Base-by-base conservation (phyloP, 2,797 vertebrate species). In the Artibeus lituratus region DNA sequence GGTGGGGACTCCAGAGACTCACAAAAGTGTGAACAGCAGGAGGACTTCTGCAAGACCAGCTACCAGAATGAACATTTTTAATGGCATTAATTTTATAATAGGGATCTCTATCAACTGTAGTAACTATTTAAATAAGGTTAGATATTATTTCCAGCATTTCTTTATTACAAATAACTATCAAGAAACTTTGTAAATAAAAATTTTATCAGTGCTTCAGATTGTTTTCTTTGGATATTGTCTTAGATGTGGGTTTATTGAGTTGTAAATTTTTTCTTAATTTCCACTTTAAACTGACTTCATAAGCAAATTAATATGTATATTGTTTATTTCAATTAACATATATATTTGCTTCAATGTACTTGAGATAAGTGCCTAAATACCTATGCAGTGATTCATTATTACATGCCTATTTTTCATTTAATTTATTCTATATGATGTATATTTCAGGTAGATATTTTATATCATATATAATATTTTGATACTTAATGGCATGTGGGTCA, bases 391-490 rank as follows among this genome's bases (percentile, higher is more conserved):
- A 76, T 84, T 86, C 51, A 89, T 14, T 76, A 69, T 16, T 88
- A 14, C 18, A 55, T 95, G 57, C 55, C 51, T 80, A 73, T 65
- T 90, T 96, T 95, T 86, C 49, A 67, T 14, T 87, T 53, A 94
- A 80, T 80, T 14, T 74, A 95, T 94, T 92, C 14, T 69, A 16
- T 73, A 51, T 39, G 35, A 22, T 65, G 2, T 87, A 44, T 88
- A 65, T 90, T 91, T 93, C 86, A 92, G 21, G 51, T 47, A 85
- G 37, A 53, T 93, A 86, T 67, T 93, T 59, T 93, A 9, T 87
- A 55, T 88, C 47, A 78, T 67, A 77, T 53, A 62, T 74, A 76
- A 73, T 78, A 84, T 55, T 94, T 94, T 94, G 90, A 96, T 67
- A 85, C 73, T 70, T 90, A 39, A 39, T 7, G 26, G 93, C 62